Evolutionary conservation across 2,888 invertebrate genomes (phyloP).

Genomic region (Neoscelio sp.): DNA sequence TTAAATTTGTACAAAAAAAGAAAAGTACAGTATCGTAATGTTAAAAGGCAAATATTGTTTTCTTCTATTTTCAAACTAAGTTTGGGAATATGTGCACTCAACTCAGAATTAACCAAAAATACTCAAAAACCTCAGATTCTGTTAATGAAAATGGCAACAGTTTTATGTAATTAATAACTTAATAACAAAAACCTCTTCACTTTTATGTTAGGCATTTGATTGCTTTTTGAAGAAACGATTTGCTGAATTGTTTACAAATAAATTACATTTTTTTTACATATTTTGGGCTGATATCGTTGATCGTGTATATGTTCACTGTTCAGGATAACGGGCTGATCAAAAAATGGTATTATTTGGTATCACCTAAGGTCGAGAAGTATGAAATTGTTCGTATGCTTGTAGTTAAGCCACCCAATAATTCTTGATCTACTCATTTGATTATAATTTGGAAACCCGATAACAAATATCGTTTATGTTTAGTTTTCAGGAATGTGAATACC

Average conservation of each 20-base stretch:
- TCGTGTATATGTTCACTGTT: slow-evolving; percentile 15
- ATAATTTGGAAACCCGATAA: slow-evolving; percentile 26
- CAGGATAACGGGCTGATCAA: slow-evolving; percentile 6
- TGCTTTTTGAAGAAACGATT: not conserved
- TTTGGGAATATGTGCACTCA: no score
- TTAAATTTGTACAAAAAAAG: no score
- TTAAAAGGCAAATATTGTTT: no score
- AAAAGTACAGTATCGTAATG: no score
- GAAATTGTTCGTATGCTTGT: slow-evolving; percentile 12
- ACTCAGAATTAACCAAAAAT: no score
- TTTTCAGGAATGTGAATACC: slow-evolving; percentile 25
- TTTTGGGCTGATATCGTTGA: slow-evolving; percentile 18
- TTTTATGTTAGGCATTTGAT: no score
- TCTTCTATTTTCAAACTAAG: no score
- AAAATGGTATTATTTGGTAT: slow-evolving; percentile 19
- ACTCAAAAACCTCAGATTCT: no score
- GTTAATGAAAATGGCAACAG: no score
- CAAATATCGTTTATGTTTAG: slow-evolving; percentile 38
- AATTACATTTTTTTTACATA: not conserved
- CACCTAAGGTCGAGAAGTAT: slow-evolving; percentile 24
- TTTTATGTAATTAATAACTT: no score
- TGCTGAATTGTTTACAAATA: not conserved
- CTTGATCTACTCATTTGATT: slow-evolving; percentile 36
- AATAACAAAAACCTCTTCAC: no score
- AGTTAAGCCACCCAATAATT: slow-evolving; percentile 29